Evolutionary conservation across 2,113 vertebrate genomes (phyloP).

Genomic region (Perca schrenkii): DNA sequence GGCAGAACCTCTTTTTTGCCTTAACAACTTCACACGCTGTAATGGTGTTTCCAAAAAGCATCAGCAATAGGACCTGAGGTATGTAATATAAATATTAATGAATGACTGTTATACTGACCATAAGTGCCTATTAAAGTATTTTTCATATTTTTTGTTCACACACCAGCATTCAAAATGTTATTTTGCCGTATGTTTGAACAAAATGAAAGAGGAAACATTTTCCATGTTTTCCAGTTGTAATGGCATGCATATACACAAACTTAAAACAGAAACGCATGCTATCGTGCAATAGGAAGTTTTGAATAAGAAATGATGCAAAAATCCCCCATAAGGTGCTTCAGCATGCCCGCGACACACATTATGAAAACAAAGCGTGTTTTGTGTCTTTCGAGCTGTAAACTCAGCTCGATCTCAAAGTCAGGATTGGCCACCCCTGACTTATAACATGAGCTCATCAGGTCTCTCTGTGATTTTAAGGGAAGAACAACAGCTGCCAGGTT

Average conservation of each 20-base stretch:
- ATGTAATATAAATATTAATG: slow-evolving; percentile 49
- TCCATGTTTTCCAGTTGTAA: slow-evolving; percentile 7
- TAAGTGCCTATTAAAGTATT: slow-evolving; percentile 70
- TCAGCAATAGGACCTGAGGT: slow-evolving; percentile 59
- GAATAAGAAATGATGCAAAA: slow-evolving; percentile 9
- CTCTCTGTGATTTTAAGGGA: slow-evolving; percentile 63
- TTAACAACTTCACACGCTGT: slow-evolving; percentile 23
- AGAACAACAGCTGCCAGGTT: slow-evolving; percentile 68
- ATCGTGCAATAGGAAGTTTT: slow-evolving; percentile 21
- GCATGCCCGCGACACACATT: not conserved
- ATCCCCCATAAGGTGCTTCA: not conserved
- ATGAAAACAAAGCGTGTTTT: slow-evolving; percentile 52
- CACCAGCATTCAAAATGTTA: slow-evolving; percentile 12
- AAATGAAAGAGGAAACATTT: slow-evolving; percentile 3
- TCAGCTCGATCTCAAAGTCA: slow-evolving; percentile 39
- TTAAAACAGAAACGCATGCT: slow-evolving; percentile 1
- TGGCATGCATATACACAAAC: not conserved
- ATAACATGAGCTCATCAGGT: slow-evolving; percentile 73
- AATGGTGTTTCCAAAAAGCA: slow-evolving; percentile 57
- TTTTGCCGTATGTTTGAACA: not conserved
- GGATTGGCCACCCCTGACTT: slow-evolving; percentile 58
- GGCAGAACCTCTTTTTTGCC: not conserved
- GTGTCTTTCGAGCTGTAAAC: slow-evolving; percentile 20
- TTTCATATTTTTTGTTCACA: slow-evolving; percentile 26
- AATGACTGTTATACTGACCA: slow-evolving; percentile 48